These are phyloP conservation scores for Ichneumoninae sp. DNA, from an alignment of 2,888 invertebrate genomes.

Conservation along the genomic window DNA sequence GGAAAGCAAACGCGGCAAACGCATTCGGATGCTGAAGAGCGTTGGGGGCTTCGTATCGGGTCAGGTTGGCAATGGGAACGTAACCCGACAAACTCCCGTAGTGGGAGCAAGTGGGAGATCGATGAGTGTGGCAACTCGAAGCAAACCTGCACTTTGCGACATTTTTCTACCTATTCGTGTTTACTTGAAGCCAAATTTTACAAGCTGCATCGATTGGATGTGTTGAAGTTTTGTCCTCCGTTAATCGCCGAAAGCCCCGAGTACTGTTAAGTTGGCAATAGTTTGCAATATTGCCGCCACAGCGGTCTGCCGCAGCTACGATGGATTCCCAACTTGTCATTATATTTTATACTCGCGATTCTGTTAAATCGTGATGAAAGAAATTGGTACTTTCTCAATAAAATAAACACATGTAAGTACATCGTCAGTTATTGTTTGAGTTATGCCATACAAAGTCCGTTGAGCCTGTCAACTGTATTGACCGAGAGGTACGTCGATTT, in stretches of 20 bases:
- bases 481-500: constrained; percentile 49
- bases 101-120: no score
- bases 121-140: no score
- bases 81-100: no score
- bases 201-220: background rate
- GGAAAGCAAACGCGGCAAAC: no score
- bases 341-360: constrained; percentile 57
- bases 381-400: constrained; percentile 30
- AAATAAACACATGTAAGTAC: constrained; percentile 14
- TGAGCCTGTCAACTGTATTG: constrained; percentile 28
- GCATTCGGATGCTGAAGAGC: no score
- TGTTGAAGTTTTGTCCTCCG: background rate
- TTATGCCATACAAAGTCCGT: constrained; percentile 25
- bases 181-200: no score
- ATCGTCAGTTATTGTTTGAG: constrained; percentile 40
- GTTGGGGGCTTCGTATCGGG: no score
- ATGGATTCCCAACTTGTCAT: constrained; percentile 47
- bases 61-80: no score
- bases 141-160: no score
- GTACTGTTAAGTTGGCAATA: constrained; percentile 40
- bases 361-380: constrained; percentile 44
- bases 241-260: background rate
- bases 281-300: constrained; percentile 58
- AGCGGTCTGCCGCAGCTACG: constrained; percentile 29
- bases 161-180: no score